Conservation (phyloP, 2,888 invertebrate species). For the Pseudolycoriella hygida region DNA sequence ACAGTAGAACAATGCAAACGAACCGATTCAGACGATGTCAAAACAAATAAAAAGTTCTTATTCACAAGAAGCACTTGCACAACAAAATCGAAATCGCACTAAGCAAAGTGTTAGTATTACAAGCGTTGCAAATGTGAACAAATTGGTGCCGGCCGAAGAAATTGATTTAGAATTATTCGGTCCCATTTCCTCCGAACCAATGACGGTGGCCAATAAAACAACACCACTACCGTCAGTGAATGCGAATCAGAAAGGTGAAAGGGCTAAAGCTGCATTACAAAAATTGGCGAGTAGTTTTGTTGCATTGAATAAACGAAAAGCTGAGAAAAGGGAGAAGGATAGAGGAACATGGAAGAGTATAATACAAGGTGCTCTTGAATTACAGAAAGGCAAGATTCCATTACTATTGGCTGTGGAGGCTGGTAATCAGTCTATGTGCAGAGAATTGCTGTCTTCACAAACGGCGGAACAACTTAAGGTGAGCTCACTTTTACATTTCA, state of each 20-base stretch:
- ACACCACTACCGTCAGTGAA: too few relatives aligned
- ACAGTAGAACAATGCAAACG: neutral
- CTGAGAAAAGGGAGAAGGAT: slow-evolving; percentile 29
- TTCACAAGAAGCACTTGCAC: neutral
- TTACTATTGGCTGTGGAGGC: slow-evolving; percentile 85
- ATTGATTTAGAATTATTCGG: slow-evolving; percentile 1
- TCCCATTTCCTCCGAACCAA: neutral
- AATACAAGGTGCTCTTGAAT: slow-evolving; percentile 37
- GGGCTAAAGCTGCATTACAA: slow-evolving; percentile 19
- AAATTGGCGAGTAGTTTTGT: slow-evolving; percentile 32
- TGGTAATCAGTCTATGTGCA: slow-evolving; percentile 88
- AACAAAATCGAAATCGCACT: neutral
- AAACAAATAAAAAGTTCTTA: neutral
- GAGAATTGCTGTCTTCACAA: slow-evolving; percentile 76
- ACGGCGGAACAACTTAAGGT: slow-evolving; percentile 75
- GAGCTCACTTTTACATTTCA: slow-evolving; percentile 12
- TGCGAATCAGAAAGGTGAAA: slow-evolving; percentile 1
- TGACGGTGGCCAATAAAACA: neutral
- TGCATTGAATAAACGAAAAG: slow-evolving; percentile 35
- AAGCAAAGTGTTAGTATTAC: neutral
- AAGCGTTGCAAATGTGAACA: neutral
- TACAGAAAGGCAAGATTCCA: slow-evolving; percentile 84
- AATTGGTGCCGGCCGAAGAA: neutral
- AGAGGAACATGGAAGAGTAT: slow-evolving; percentile 32
- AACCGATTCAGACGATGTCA: neutral